Conservation (phyloP, 37 sponge, comb jelly and placozoan species). For the Spongilla lacustris region DNA sequence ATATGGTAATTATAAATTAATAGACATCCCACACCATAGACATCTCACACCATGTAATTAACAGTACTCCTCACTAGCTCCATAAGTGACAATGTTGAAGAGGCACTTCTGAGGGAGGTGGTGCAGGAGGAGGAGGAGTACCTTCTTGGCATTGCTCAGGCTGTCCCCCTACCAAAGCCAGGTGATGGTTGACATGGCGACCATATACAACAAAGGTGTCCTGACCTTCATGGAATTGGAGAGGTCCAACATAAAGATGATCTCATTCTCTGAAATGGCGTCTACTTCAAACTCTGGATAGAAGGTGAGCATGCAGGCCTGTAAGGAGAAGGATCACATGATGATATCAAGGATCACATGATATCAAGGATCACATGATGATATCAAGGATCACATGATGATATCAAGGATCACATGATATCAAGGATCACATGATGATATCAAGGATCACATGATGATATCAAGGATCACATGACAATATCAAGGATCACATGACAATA, state of each 20-base stretch:
- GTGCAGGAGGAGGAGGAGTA: constrained; percentile 77
- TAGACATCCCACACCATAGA: neutral
- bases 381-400: too few species aligned
- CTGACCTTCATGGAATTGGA: constrained; percentile 95
- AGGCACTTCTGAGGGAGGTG: constrained; percentile 78
- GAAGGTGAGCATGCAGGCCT: constrained; percentile 99
- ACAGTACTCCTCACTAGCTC: constrained; percentile 78
- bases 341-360: neutral
- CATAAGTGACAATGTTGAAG: constrained; percentile 87
- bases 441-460: too few species aligned
- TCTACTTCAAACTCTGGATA: constrained; percentile 97
- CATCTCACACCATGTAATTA: too few species aligned
- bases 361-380: neutral
- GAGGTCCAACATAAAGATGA: constrained; percentile 86
- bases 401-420: too few species aligned
- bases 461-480: too few species aligned
- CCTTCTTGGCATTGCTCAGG: constrained; percentile 76
- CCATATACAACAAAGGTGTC: neutral
- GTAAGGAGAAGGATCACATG: neutral
- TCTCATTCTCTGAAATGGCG: constrained; percentile 59
- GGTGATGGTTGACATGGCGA: neutral
- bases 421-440: too few species aligned
- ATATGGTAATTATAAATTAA: neutral
- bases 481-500: too few species aligned
- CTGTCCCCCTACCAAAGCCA: constrained; percentile 11